phyloP scores from a whole-genome alignment of 1,140 invertebrate species.

The Adelges cooleyi region DNA sequence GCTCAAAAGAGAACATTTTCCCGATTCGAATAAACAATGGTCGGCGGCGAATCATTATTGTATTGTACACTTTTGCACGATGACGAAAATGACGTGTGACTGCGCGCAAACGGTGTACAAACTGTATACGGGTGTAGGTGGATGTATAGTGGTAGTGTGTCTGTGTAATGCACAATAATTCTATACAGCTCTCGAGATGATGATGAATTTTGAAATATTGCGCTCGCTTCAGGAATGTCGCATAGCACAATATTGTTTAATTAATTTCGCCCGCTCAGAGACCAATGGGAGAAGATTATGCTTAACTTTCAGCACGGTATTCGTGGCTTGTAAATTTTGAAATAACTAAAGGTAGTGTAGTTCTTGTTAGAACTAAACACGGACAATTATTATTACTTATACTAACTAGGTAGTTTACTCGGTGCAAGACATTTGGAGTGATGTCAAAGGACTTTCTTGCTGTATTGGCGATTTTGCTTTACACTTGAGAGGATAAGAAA shows the following conservation, averaged over 20 bases:
- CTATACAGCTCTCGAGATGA: constrained; percentile 6
- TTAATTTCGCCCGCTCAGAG: no score
- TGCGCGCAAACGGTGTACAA: not conserved
- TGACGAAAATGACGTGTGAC: not conserved
- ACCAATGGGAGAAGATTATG: no score
- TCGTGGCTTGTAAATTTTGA: no score
- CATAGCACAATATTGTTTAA: not conserved
- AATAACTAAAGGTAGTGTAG: no score
- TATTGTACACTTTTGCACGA: not conserved
- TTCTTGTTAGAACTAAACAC: no score
- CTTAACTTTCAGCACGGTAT: no score
- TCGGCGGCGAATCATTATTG: constrained; percentile 2
- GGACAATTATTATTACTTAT: no score
- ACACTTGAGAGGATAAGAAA: constrained; percentile 9
- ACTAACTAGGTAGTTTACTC: no score
- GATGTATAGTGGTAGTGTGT: not conserved
- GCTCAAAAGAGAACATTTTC: constrained; percentile 4
- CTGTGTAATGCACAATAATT: constrained; percentile 7
- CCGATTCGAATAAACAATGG: constrained; percentile 15
- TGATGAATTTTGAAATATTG: constrained; percentile 8
- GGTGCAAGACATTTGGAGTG: no score
- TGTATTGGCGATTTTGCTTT: not conserved
- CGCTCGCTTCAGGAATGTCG: not conserved
- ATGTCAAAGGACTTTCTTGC: constrained; percentile 1
- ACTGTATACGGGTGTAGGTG: not conserved